Evolutionary conservation across 2,113 vertebrate genomes (phyloP).

Genomic region (Chloroceryle aenea): DNA sequence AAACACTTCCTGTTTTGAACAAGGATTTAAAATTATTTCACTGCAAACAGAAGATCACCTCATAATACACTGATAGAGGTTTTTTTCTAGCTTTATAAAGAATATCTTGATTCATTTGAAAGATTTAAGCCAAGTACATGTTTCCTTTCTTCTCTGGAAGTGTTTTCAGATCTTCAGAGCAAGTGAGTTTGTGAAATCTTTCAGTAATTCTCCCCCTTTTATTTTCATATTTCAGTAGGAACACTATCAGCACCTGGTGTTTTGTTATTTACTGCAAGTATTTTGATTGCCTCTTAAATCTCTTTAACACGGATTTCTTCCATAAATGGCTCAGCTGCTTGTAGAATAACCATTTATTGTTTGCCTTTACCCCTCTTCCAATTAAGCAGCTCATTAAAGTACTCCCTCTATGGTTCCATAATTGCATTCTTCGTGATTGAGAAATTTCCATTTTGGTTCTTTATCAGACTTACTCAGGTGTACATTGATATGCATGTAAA

Average conservation of each 20-base stretch:
- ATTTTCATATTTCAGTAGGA: background rate
- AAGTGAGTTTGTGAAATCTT: background rate
- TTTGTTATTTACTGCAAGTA: slow-evolving; percentile 14
- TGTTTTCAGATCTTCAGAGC: background rate
- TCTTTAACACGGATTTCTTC: background rate
- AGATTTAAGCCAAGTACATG: background rate
- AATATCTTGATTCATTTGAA: background rate
- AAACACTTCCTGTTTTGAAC: background rate
- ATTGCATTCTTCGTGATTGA: background rate
- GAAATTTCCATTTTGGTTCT: background rate
- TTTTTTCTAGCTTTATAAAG: background rate
- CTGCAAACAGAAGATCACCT: background rate
- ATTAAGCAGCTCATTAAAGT: slow-evolving; percentile 20
- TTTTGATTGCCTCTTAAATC: slow-evolving; percentile 21
- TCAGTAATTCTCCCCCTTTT: background rate
- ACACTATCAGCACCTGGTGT: background rate
- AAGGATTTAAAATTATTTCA: background rate
- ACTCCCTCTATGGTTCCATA: background rate
- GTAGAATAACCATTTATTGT: background rate
- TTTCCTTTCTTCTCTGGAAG: background rate
- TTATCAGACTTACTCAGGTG: background rate
- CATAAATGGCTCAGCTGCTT: slow-evolving; percentile 14
- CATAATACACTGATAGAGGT: background rate
- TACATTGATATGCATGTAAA: background rate
- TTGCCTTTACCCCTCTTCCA: background rate